Percentiles rank a stretch among this genome's conserved stretches.
Evolutionary conservation across 2,888 invertebrate genomes (phyloP).

Genomic region (Gordius sp.): DNA sequence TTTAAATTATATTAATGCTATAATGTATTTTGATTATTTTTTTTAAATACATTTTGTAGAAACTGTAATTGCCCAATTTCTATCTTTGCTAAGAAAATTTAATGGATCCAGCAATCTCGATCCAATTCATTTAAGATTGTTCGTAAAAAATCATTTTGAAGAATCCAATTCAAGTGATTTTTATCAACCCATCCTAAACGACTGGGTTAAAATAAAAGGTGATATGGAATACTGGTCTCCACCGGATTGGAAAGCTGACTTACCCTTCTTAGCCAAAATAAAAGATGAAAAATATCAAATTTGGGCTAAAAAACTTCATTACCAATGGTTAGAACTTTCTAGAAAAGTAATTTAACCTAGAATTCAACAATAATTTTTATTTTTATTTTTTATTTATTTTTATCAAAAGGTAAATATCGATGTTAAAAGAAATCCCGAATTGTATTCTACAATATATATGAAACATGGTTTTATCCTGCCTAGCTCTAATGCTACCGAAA

Average conservation of each 20-base stretch:
- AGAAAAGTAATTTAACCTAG: background rate
- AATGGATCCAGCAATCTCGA: too few species aligned
- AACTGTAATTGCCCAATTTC: too few species aligned
- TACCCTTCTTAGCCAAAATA: background rate
- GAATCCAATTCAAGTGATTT: too few species aligned
- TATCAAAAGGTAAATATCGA: background rate
- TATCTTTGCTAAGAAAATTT: too few species aligned
- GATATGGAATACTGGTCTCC: constrained; percentile 1
- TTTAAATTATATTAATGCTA: too few species aligned
- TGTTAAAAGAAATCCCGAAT: background rate
- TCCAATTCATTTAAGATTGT: too few species aligned
- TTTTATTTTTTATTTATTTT: background rate
- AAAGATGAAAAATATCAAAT: background rate
- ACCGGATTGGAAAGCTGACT: background rate
- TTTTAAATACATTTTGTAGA: too few species aligned
- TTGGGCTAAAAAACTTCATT: background rate
- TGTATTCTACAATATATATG: background rate
- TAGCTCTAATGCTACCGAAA: background rate
- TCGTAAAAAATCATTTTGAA: too few species aligned
- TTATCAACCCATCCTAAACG: too few species aligned
- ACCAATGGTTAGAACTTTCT: background rate
- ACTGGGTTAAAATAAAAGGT: background rate
- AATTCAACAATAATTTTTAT: too few species aligned
- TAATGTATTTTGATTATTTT: too few species aligned
- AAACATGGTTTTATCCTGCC: constrained; percentile 3